Evolutionary conservation across 2,113 vertebrate genomes (phyloP).

Genomic region (Osmerus mordax): DNA sequence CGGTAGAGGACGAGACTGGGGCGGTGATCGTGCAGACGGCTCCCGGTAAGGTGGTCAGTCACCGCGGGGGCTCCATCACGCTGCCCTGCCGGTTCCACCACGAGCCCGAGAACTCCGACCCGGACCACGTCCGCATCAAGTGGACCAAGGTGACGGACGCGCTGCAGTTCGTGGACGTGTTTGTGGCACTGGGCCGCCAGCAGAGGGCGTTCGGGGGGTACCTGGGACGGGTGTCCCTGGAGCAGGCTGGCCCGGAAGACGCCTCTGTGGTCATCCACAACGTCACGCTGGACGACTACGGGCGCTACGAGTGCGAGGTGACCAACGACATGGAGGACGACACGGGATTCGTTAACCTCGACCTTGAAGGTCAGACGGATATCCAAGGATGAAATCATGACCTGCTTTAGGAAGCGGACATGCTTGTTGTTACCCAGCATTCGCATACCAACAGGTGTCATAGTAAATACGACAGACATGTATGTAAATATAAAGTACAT

Average conservation of each 20-base stretch:
- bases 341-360: conserved; percentile 88
- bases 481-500: no score
- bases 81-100: conserved; percentile 93
- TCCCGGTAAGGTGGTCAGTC: conserved; percentile 88
- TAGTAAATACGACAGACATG: no score
- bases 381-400: not conserved
- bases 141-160: conserved; percentile 92
- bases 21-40: conserved; percentile 92
- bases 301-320: conserved; percentile 94
- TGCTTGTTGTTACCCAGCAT: no score
- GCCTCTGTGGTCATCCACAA: conserved; percentile 91
- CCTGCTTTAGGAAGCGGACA: no score
- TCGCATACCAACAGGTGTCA: no score
- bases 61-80: conserved; percentile 89
- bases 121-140: conserved; percentile 84
- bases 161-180: conserved; percentile 84
- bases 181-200: conserved; percentile 85
- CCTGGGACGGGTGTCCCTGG: conserved; percentile 80
- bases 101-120: conserved; percentile 75
- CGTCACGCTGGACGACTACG: conserved; percentile 91
- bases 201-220: conserved; percentile 81
- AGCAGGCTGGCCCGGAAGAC: conserved; percentile 77
- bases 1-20: conserved; percentile 85
- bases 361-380: conserved; percentile 83
- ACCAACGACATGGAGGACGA: conserved; percentile 93